Base-by-base conservation (phyloP, 2,888 invertebrate species). In the Priocnemis perturbator region DNA sequence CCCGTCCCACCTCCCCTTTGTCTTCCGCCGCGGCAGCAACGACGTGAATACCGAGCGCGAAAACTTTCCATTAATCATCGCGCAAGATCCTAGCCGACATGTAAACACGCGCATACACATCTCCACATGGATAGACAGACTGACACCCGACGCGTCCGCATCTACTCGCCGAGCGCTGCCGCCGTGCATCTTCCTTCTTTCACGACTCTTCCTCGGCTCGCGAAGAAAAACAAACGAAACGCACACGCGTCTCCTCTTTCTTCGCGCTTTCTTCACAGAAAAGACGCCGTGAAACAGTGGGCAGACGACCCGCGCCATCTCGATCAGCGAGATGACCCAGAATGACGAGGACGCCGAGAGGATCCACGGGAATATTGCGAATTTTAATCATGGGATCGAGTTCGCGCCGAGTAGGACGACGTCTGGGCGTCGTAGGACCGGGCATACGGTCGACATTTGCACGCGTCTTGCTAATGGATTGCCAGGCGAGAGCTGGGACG, bases 301-400 rank as follows among this genome's bases (percentile, higher is more conserved):
- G 3, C 3, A 26, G 7, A 26, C 3, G 26, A 26, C 26, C 26
- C 7, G 26, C 26, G 26, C 26, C 7, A 26, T 26, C 26, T 3
- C 47, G 47, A 47, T 17, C 47, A 47, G 4, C 19, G 14, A 50
- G 19, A 19, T 50, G 20, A 55, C 26, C 26, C 21, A 7, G 55
- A 20, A n/a, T 15, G 23, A 21, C 55, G 4, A 26, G 21, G 14
- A 14, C 14, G 55, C 21, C 20, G 23, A 7, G 15, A n/a, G 20
- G 15, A 17, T 23, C n/a, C 48, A 26, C 48, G 26, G 55, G 20
- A 62, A 45, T 62, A 45, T 70, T 77, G 65, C 74, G 80, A 85
- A 86, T 83, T 86, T 86, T 85, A 85, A 86, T 86, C 85, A 85
- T 79, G 71, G 76, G 79, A 82, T 76, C 77, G 73, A 71, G 60